Percentiles rank a stretch among this genome's conserved stretches.
phyloP scores from a whole-genome alignment of 2,888 invertebrate genomes.

The Phoenoteleia sp. region DNA sequence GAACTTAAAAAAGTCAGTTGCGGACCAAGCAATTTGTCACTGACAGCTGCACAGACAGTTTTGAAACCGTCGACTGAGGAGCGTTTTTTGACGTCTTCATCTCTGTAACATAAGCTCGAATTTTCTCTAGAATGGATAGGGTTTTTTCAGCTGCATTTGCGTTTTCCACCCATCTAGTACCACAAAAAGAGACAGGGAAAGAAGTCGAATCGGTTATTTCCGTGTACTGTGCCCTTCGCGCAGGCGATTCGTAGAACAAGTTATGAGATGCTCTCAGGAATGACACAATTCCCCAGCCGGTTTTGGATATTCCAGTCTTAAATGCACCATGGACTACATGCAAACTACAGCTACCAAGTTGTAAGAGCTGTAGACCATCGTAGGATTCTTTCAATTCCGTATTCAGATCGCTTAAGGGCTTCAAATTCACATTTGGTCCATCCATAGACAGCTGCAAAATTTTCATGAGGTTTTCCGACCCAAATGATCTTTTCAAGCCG shows the following conservation, averaged over 20 bases:
- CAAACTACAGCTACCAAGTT: conserved; percentile 79
- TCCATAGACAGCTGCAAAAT: neutral
- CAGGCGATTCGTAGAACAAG: conserved; percentile 79
- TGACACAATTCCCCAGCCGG: conserved; percentile 72
- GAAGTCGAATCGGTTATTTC: conserved; percentile 55
- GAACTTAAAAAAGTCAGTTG: conserved; percentile 69
- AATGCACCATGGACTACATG: conserved; percentile 80
- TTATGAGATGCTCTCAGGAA: conserved; percentile 76
- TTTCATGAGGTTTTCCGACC: neutral
- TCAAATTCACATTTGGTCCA: conserved; percentile 72
- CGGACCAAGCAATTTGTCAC: conserved; percentile 52
- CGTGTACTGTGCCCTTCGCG: conserved; percentile 76
- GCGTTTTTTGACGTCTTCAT: neutral
- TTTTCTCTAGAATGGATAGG: no score
- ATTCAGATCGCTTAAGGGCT: conserved; percentile 58
- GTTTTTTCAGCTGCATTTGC: conserved; percentile 56
- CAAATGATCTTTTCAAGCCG: neutral
- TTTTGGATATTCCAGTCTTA: conserved; percentile 75
- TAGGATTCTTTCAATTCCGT: conserved; percentile 62
- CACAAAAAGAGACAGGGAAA: conserved; percentile 78
- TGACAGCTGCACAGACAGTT: conserved; percentile 29
- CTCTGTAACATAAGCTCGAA: conserved; percentile 68
- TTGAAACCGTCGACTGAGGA: conserved; percentile 51
- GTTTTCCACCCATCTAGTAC: conserved; percentile 77
- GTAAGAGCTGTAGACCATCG: conserved; percentile 63